Evolutionary conservation across 2,797 vertebrate genomes (phyloP).

Genomic region (Holocentrus rufus): DNA sequence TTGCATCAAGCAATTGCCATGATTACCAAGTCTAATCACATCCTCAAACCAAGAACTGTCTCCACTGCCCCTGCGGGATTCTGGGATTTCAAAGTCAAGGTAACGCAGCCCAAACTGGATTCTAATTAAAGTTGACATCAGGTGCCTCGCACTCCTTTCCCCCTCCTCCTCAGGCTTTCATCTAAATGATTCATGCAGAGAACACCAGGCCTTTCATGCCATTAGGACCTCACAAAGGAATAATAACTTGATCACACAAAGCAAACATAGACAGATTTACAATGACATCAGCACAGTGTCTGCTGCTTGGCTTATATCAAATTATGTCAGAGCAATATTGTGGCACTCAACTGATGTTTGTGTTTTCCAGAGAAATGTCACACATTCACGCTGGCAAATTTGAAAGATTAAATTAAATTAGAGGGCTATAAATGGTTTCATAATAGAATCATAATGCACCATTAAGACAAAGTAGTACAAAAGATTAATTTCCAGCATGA

Average conservation of each 20-base stretch:
- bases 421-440: constrained; percentile 53
- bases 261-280: constrained; percentile 75
- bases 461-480: constrained; percentile 36
- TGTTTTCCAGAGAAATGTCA: constrained; percentile 24
- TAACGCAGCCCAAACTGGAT: constrained; percentile 79
- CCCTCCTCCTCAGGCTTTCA: constrained; percentile 77
- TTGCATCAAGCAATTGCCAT: constrained; percentile 50
- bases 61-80: constrained; percentile 75
- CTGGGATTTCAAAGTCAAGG: constrained; percentile 82
- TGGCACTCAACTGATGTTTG: constrained; percentile 47
- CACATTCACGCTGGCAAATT: constrained; percentile 51
- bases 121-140: constrained; percentile 85
- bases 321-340: constrained; percentile 60
- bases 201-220: constrained; percentile 76
- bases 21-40: constrained; percentile 77
- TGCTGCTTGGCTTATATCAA: constrained; percentile 67
- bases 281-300: constrained; percentile 70
- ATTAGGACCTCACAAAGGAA: constrained; percentile 76
- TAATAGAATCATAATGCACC: constrained; percentile 57
- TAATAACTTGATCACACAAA: constrained; percentile 77
- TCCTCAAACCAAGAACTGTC: constrained; percentile 71
- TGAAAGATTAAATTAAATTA: constrained; percentile 64
- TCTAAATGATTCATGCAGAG: constrained; percentile 84
- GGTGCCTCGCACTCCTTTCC: constrained; percentile 71
- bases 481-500: constrained; percentile 57